Evolutionary conservation across 2,888 invertebrate species (phyloP).

Genomic region (Drosophila algonquin): DNA sequence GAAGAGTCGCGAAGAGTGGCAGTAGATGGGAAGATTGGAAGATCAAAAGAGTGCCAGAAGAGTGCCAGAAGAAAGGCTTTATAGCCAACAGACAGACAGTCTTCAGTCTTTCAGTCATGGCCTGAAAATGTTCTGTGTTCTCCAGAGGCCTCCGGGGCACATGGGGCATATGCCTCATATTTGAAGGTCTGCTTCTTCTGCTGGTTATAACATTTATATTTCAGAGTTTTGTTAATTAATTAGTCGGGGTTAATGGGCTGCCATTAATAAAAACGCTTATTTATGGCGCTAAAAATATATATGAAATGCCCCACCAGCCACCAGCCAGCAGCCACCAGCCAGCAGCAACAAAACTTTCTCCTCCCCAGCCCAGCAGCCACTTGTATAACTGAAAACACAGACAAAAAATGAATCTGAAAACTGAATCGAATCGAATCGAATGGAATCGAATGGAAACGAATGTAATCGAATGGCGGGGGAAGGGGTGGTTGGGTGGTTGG

Average conservation of each 20-base stretch:
- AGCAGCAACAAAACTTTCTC: constrained; percentile 61
- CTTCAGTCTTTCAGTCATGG: constrained; percentile 42
- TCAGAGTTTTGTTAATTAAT: constrained; percentile 68
- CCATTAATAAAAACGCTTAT: constrained; percentile 74
- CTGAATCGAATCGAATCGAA: constrained; percentile 4
- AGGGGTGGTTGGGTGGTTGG: no score
- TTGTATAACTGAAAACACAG: constrained; percentile 55
- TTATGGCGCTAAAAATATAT: constrained; percentile 70
- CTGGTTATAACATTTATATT: constrained; percentile 37
- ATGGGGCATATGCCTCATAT: constrained; percentile 27
- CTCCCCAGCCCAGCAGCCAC: neutral
- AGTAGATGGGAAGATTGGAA: constrained; percentile 22
- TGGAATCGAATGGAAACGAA: constrained; percentile 11
- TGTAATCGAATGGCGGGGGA: constrained; percentile 1
- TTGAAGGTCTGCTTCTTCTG: constrained; percentile 34
- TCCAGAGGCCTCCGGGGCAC: constrained; percentile 8
- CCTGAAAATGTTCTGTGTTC: constrained; percentile 37
- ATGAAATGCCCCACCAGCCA: constrained; percentile 30
- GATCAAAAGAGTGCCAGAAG: neutral
- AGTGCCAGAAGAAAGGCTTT: neutral
- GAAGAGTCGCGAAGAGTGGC: constrained; percentile 9
- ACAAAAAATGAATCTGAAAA: constrained; percentile 4
- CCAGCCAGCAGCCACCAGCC: neutral
- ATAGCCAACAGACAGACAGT: neutral
- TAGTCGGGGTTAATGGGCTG: constrained; percentile 74